These are phyloP conservation scores for Motacilla tschutschensis DNA, from an alignment of 2,113 vertebrate species.

Conservation along the genomic window DNA sequence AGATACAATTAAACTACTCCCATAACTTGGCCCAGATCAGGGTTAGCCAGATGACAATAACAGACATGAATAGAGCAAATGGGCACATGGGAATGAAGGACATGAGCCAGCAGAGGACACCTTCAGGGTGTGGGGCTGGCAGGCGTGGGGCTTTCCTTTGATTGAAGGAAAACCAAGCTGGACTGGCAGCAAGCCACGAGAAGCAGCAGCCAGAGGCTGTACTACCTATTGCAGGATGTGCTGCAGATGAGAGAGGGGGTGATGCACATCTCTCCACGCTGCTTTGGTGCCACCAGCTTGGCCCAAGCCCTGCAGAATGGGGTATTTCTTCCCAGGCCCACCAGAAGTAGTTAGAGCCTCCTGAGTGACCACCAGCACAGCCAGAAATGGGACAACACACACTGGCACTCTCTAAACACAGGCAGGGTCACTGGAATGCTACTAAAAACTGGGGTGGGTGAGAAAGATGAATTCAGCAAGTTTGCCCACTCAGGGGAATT, in stretches of 20 bases:
- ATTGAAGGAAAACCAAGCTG: neutral
- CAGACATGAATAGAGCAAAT: neutral
- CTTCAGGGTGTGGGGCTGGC: neutral
- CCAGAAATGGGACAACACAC: neutral
- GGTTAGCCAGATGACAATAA: neutral
- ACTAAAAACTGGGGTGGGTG: accelerated
- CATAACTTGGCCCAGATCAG: neutral
- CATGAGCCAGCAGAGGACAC: neutral
- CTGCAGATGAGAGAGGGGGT: neutral
- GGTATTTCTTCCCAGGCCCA: neutral
- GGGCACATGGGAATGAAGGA: neutral
- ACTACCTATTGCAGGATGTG: accelerated
- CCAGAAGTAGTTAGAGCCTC: neutral
- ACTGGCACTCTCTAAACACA: neutral
- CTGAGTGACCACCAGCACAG: accelerated
- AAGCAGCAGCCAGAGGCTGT: neutral
- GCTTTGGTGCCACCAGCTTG: neutral
- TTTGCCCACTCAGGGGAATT: neutral
- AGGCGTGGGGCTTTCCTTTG: neutral
- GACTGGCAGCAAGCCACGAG: neutral
- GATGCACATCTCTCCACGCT: neutral
- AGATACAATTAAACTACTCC: neutral
- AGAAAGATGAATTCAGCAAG: neutral
- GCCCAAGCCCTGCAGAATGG: neutral
- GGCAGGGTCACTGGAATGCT: neutral